Evolutionary conservation across 2,888 invertebrate species (phyloP).

Genomic region (Lagria hirta): DNA sequence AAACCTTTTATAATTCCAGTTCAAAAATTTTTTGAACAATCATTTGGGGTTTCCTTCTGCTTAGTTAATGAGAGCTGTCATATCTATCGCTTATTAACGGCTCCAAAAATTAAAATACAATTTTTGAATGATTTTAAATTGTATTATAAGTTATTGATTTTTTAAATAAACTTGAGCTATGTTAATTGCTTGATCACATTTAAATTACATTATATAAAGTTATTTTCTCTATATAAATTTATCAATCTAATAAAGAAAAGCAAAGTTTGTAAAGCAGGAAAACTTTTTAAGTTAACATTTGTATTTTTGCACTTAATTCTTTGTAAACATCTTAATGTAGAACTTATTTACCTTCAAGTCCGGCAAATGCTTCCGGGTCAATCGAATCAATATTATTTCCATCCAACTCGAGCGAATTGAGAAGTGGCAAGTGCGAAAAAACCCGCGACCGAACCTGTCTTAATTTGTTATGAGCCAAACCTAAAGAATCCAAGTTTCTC

Average conservation of each 20-base stretch:
- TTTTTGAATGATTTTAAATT: no score
- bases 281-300: slow-evolving; percentile 7
- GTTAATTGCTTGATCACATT: no score
- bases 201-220: no score
- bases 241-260: neutral
- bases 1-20: slow-evolving; percentile 78
- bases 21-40: no score
- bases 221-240: no score
- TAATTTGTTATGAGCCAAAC: slow-evolving; percentile 82
- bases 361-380: slow-evolving; percentile 82
- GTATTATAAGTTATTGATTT: no score
- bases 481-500: slow-evolving; percentile 77
- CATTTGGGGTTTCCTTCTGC: no score
- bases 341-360: slow-evolving; percentile 77
- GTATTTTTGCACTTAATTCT: slow-evolving; percentile 1
- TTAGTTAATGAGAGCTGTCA: no score
- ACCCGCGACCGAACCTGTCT: slow-evolving; percentile 77
- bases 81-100: no score
- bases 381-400: slow-evolving; percentile 80
- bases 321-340: neutral
- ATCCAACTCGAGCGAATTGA: slow-evolving; percentile 86
- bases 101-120: no score
- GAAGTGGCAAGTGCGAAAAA: slow-evolving; percentile 75
- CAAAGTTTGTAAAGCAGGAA: neutral
- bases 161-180: no score